Evolutionary conservation across 2,888 invertebrate genomes (phyloP), one percentile per base, ranked within the genome.

Genomic region (Pherbina coryleti): DNA sequence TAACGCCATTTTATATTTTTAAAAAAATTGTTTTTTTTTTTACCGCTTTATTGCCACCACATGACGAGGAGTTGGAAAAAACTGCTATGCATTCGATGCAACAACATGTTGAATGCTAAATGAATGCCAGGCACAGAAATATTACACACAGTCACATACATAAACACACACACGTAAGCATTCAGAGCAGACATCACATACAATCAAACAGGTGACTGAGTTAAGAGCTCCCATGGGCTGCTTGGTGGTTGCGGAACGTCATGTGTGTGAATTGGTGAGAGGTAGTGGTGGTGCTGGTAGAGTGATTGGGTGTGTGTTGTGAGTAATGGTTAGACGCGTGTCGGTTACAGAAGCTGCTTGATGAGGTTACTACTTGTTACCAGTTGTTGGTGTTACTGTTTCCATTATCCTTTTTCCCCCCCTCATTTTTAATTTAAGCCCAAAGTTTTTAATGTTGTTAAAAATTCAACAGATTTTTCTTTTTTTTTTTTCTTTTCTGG

Each of bases 31-130:
- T 22, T n/a, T n/a, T 55, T 22, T 22, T 55, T 55, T 22, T 44
- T 44, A 53, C 25, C 57, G 19, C 71, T 34, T 71, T 55, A 31
- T 31, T 55, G 71, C 71, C 55, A 71, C 31, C 55, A 55, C 55
- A 57, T 71, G 34, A 31, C 11, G 31, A 31, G 44, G 22, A 44
- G n/a, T 14, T n/a, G 17, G 17, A 31, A 34, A 57, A 34, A 60
- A 34, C 2, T 22, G 60, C 67, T 31, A 57, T 34, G n/a, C 67
- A 64, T 75, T 67, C 25, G 53, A 17, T 62, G 71, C 71, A 64
- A 64, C 77, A 72, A 77, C 77, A 72, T 77, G 77, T 77, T 77
- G 77, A 28, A 72, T 77, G 77, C 19, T 14, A 53, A 49, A 70
- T 55, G 53, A 11, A 67, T 28, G 37, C 75, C 25, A 60, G 60